These are phyloP conservation scores for Protobothrops mucrosquamatus DNA, from an alignment of 2,113 vertebrate genomes.

Conservation along the genomic window DNA sequence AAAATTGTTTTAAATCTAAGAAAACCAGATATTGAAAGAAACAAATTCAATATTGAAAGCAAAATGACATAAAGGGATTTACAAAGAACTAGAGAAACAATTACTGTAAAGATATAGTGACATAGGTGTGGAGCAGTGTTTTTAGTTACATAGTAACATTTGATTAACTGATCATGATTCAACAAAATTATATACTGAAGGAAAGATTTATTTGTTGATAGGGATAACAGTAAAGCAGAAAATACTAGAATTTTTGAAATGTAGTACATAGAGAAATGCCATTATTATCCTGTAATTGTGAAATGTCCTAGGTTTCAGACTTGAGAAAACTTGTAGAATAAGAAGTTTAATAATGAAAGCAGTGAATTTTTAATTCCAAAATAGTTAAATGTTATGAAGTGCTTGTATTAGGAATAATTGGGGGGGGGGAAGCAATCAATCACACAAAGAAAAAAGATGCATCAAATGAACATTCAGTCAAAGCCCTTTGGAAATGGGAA, in stretches of 20 bases:
- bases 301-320: not conserved
- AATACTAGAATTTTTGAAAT: not conserved
- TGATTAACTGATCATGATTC: not conserved
- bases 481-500: not conserved
- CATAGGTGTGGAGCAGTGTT: not conserved
- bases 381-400: not conserved
- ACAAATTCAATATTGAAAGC: not conserved
- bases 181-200: not conserved
- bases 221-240: not conserved
- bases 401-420: not conserved
- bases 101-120: not conserved
- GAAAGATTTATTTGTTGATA: not conserved
- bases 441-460: not conserved
- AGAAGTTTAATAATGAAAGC: not conserved
- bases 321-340: not conserved
- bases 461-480: not conserved
- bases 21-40: not conserved
- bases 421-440: not conserved
- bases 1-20: not conserved
- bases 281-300: not conserved
- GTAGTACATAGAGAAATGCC: not conserved
- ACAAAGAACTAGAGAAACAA: not conserved
- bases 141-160: not conserved
- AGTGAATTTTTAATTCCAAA: not conserved
- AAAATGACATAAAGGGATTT: not conserved